Percentiles rank a stretch among this genome's conserved stretches.
Conservation (phyloP, 1,140 invertebrate species). For the Stenopsyche tienmushanensis region DNA sequence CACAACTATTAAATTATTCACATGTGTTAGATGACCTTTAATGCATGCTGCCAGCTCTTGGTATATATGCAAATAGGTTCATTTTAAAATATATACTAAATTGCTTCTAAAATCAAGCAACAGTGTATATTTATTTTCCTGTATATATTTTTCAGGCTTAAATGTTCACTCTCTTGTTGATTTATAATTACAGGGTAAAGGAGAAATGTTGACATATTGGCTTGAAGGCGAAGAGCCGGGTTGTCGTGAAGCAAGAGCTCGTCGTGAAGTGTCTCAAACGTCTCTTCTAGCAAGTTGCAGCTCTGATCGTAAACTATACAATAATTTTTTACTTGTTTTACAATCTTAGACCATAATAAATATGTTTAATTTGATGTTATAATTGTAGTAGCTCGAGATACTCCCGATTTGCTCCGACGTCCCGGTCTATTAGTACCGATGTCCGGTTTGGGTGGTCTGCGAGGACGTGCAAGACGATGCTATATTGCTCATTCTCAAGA, state of each 20-base stretch:
- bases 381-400: constrained; percentile 35
- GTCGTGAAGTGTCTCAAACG: constrained; percentile 39
- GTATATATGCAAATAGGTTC: too few relatives aligned
- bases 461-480: constrained; percentile 23
- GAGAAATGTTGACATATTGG: constrained; percentile 77
- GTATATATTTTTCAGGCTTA: too few relatives aligned
- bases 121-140: too few relatives aligned
- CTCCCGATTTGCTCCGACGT: constrained; percentile 37
- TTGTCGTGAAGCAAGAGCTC: constrained; percentile 43
- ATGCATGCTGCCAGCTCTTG: too few relatives aligned
- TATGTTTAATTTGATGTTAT: background rate
- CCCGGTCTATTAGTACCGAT: constrained; percentile 28
- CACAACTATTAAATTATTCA: too few relatives aligned
- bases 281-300: constrained; percentile 37
- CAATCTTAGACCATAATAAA: background rate
- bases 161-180: too few relatives aligned
- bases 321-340: constrained; percentile 14
- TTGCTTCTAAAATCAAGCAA: too few relatives aligned
- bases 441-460: constrained; percentile 10
- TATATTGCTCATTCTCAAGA: constrained; percentile 30
- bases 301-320: constrained; percentile 38
- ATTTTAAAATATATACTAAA: too few relatives aligned
- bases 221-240: constrained; percentile 64
- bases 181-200: constrained; percentile 62
- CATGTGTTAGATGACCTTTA: too few relatives aligned